phyloP scores from a whole-genome alignment of 2,113 vertebrate species.

The Origma solitaria region DNA sequence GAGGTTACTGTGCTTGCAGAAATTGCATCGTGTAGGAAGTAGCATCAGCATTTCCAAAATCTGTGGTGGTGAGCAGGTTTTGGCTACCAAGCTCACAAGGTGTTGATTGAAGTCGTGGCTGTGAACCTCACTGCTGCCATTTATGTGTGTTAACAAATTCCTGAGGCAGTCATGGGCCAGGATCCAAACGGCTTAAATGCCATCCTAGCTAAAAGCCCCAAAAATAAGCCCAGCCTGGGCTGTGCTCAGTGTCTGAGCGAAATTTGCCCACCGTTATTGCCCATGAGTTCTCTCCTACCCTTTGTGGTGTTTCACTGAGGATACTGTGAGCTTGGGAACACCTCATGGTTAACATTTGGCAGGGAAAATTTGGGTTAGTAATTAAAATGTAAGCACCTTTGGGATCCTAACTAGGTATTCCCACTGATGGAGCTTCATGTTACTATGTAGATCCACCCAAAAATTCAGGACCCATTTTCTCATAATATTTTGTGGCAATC shows the following conservation, averaged over 20 bases:
- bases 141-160: not conserved
- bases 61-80: not conserved
- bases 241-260: not conserved
- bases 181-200: not conserved
- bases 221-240: not conserved
- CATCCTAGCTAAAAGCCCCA: not conserved
- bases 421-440: not conserved
- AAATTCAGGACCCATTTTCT: not conserved
- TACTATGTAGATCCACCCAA: not conserved
- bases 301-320: accelerated
- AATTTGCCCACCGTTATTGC: not conserved
- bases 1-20: not conserved
- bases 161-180: not conserved
- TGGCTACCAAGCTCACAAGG: not conserved
- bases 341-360: not conserved
- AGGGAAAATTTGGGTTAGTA: not conserved
- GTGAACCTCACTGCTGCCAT: not conserved
- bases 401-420: not conserved
- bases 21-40: not conserved
- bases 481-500: not conserved
- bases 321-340: not conserved
- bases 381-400: not conserved
- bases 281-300: accelerated
- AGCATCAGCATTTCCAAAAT: not conserved
- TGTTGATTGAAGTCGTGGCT: not conserved